Conservation (phyloP, 2,888 invertebrate genomes). For the Nemoura dubitans region DNA sequence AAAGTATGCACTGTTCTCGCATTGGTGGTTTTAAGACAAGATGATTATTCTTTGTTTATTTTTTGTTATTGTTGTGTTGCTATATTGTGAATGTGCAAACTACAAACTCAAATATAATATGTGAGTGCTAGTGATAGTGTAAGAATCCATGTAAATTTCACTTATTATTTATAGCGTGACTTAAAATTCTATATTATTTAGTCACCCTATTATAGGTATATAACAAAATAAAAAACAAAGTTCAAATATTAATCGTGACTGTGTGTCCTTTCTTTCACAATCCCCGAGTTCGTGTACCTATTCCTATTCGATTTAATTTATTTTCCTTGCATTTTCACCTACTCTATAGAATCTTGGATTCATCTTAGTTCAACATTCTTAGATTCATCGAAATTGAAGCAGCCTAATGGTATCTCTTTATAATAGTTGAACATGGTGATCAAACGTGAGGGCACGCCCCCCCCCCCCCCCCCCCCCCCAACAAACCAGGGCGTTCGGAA, state of each 20-base stretch:
- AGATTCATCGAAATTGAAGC: too few species aligned
- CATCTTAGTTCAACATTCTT: too few species aligned
- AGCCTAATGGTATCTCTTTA: too few species aligned
- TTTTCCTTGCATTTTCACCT: too few species aligned
- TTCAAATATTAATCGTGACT: not conserved
- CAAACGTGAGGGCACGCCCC: too few species aligned
- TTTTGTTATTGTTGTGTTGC: not conserved
- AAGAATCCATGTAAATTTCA: slow-evolving; percentile 30
- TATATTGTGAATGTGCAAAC: slow-evolving; percentile 1
- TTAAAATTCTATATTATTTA: not conserved
- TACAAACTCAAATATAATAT: not conserved
- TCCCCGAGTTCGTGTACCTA: not conserved
- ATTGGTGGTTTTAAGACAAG: not conserved
- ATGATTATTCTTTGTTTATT: not conserved
- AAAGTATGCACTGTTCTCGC: not conserved
- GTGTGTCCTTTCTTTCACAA: not conserved
- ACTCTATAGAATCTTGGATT: too few species aligned
- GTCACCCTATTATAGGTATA: not conserved
- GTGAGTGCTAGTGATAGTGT: slow-evolving; percentile 14
- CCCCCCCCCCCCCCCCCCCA: too few species aligned
- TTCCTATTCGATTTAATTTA: too few species aligned
- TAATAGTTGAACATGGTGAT: too few species aligned
- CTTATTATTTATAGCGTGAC: slow-evolving; percentile 34
- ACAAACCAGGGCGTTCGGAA: too few species aligned
- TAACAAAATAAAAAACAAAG: not conserved